Evolutionary conservation across 1,140 invertebrate genomes (phyloP).

Genomic region (Cydia pomonella): DNA sequence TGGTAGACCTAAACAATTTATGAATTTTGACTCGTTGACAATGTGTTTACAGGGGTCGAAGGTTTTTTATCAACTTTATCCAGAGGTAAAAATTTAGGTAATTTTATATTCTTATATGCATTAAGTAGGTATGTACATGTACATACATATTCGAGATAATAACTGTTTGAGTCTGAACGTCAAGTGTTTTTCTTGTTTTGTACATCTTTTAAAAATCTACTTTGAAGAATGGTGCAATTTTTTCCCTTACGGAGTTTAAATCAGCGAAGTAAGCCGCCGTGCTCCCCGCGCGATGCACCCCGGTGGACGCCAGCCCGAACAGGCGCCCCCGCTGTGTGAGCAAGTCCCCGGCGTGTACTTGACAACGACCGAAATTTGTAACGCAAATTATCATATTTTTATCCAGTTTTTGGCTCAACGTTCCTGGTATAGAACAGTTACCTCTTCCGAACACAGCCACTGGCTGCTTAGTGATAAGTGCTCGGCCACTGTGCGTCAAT

Average conservation of each 20-base stretch:
- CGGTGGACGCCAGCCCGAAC: constrained; percentile 59
- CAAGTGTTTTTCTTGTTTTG: no score
- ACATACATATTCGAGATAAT: no score
- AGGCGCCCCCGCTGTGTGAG: constrained; percentile 54
- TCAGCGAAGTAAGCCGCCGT: constrained; percentile 58
- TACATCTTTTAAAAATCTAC: neutral
- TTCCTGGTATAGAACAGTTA: constrained; percentile 11
- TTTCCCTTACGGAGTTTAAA: constrained; percentile 41
- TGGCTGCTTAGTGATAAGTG: constrained; percentile 54
- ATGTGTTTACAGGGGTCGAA: no score
- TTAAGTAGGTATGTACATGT: no score
- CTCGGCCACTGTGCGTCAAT: constrained; percentile 44
- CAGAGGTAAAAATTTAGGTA: no score
- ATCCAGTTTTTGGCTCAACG: constrained; percentile 43
- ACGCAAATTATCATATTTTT: constrained; percentile 57
- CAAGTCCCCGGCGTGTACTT: constrained; percentile 62
- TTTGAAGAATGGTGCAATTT: neutral
- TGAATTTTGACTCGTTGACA: no score
- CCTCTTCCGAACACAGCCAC: constrained; percentile 42
- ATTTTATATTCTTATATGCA: no score
- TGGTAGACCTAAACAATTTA: no score
- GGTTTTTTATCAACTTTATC: no score
- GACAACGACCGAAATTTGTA: constrained; percentile 55
- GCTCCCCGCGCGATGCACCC: constrained; percentile 43
- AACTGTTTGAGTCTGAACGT: no score